phyloP scores from a whole-genome alignment of 2,113 vertebrate genomes.

The Thalassoma bifasciatum region DNA sequence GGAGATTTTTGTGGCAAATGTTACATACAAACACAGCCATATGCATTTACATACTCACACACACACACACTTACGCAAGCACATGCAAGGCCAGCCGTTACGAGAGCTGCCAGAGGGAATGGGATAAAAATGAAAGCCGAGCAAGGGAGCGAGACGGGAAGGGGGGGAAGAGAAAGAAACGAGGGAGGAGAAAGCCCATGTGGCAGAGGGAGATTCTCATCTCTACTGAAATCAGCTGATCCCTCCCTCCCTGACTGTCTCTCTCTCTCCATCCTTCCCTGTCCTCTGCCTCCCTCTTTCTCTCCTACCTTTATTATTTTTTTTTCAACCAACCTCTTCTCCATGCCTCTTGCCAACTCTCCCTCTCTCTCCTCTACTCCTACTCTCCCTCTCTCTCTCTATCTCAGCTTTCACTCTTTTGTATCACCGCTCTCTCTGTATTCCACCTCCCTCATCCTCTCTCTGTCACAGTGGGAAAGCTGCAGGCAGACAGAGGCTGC shows the following conservation, averaged over 20 bases:
- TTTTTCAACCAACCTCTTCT: constrained; percentile 18
- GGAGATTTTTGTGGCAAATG: background rate
- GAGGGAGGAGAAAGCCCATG: constrained; percentile 76
- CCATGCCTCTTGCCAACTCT: constrained; percentile 9
- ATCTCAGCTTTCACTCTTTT: constrained; percentile 44
- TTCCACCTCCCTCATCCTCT: constrained; percentile 72
- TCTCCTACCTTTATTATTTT: constrained; percentile 38
- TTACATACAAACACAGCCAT: background rate
- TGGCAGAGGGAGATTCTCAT: constrained; percentile 79
- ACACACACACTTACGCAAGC: constrained; percentile 17
- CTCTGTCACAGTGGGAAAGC: constrained; percentile 75
- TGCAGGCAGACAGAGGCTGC: constrained; percentile 78
- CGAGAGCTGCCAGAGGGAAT: constrained; percentile 64
- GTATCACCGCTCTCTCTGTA: constrained; percentile 62
- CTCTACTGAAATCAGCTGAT: constrained; percentile 76
- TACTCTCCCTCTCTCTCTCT: constrained; percentile 28
- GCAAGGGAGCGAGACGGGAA: constrained; percentile 46
- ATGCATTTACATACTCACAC: constrained; percentile 12
- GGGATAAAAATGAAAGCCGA: constrained; percentile 57
- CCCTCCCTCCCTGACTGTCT: constrained; percentile 33
- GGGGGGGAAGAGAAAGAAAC: constrained; percentile 15
- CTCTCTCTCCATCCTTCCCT: constrained; percentile 20
- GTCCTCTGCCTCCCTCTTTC: constrained; percentile 33
- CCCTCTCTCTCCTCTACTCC: constrained; percentile 28
- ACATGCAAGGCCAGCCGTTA: constrained; percentile 35